These are phyloP conservation scores for Pangasius mekongensis DNA, from an alignment of 2,797 vertebrate genomes.

Conservation along the genomic window DNA sequence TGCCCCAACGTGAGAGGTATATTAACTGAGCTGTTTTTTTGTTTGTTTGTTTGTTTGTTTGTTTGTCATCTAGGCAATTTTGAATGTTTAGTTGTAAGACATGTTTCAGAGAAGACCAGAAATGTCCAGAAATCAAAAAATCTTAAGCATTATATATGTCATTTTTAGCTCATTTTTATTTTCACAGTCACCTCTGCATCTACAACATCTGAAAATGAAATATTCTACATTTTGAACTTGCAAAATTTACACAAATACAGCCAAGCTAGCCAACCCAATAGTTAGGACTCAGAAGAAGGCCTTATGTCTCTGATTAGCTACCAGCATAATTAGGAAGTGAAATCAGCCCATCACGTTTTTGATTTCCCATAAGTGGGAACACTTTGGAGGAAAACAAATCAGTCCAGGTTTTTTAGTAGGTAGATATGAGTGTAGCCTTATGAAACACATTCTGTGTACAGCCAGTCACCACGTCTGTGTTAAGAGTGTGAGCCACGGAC, in stretches of 20 bases:
- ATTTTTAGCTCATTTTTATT: not conserved
- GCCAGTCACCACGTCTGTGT: not conserved
- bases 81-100: not conserved
- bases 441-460: not conserved
- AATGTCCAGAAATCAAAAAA: not conserved
- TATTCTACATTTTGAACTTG: not conserved
- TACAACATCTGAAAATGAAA: not conserved
- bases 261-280: not conserved
- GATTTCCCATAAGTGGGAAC: not conserved
- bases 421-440: not conserved
- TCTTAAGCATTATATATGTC: not conserved
- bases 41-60: not conserved
- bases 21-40: not conserved
- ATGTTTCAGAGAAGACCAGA: not conserved
- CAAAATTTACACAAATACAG: not conserved
- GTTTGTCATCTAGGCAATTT: no score
- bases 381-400: not conserved
- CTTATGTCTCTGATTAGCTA: not conserved
- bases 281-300: not conserved
- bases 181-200: not conserved
- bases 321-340: not conserved
- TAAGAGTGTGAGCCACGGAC: not conserved
- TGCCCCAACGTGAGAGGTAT: not conserved
- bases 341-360: not conserved
- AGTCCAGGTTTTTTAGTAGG: not conserved